Evolutionary conservation across 2,888 invertebrate genomes (phyloP).

Genomic region (Abscondita cerata): DNA sequence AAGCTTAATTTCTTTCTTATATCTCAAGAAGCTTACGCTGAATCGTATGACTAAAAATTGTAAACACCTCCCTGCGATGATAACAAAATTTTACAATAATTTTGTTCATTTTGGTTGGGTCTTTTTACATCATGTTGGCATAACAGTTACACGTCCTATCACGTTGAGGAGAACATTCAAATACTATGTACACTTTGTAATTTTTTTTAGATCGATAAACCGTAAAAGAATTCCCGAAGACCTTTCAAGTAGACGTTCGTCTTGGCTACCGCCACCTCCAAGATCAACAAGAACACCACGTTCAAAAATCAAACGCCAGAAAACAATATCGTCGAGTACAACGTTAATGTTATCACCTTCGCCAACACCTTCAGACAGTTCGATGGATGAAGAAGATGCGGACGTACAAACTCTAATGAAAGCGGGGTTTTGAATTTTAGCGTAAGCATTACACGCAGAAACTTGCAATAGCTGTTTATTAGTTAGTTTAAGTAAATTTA

Average conservation of each 20-base stretch:
- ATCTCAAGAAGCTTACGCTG: too few relatives aligned
- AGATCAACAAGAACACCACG: constrained; percentile 62
- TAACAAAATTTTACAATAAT: too few relatives aligned
- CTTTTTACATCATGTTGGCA: constrained; percentile 10
- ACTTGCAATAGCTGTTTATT: not conserved
- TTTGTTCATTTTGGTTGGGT: too few relatives aligned
- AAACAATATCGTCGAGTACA: constrained; percentile 67
- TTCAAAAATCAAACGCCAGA: constrained; percentile 67
- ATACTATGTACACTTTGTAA: too few relatives aligned
- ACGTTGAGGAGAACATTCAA: too few relatives aligned
- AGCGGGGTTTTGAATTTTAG: constrained; percentile 47
- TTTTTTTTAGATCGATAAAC: constrained; percentile 63
- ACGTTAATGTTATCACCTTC: constrained; percentile 71
- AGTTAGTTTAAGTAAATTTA: too few relatives aligned
- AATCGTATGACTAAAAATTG: too few relatives aligned
- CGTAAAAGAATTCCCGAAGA: constrained; percentile 78
- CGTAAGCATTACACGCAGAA: not conserved
- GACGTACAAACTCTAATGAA: constrained; percentile 56
- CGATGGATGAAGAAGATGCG: constrained; percentile 52
- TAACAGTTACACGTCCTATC: not conserved
- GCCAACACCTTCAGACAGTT: constrained; percentile 58
- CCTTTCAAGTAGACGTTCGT: constrained; percentile 49
- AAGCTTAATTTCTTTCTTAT: too few relatives aligned
- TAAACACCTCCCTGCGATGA: too few relatives aligned
- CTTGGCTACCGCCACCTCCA: constrained; percentile 53